Evolutionary conservation across 2,113 vertebrate species (phyloP), one percentile per base, ranked within the genome.

Genomic region (Lophotis ruficrista): DNA sequence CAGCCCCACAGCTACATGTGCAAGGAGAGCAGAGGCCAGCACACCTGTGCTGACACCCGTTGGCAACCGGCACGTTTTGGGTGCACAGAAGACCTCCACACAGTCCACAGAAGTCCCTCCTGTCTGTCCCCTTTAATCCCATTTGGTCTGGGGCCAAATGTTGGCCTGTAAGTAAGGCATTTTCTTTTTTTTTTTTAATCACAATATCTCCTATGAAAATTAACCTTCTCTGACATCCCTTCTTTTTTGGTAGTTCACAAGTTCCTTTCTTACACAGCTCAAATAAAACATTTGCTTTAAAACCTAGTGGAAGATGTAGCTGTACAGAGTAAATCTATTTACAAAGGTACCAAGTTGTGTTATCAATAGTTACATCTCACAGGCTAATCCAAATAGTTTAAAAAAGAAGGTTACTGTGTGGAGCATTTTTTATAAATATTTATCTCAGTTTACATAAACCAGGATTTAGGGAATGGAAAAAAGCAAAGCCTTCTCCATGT

Each of bases 341-440:
- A 80, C 53, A 68, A 87, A 94, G 78, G 92, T 97, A 93, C 66
- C 81, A 96, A 94, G 96, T 19, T 87, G 17, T 90, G 57, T 93
- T 93, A 92, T 94, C 94, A 95, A 97, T 88, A 96, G 83, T 85
- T 95, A 95, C 91, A 96, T 97, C 88, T 96, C 94, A 91, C 73
- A 91, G 94, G 87, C 54, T 93, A 92, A 96, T 89, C 71, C 90
- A 97, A 97, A 96, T 92, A 97, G 88, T 97, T 97, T 94, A 56
- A 78, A 75, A 96, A 92, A 78, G 66, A 85, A 71, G 48, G 88
- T 97, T 97, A 95, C 70, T 73, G 21, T 95, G 94, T 69, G 83
- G 87, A 80, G 66, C 30, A 81, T 95, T 96, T 96, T 92, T 96
- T 58, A 90, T 91, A 97, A 97, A 97, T 97, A 97, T 96, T 97